Percentiles rank a stretch among this genome's conserved stretches.
Evolutionary conservation across 2,888 invertebrate genomes (phyloP).

Genomic region (Drosophila kanekoi): DNA sequence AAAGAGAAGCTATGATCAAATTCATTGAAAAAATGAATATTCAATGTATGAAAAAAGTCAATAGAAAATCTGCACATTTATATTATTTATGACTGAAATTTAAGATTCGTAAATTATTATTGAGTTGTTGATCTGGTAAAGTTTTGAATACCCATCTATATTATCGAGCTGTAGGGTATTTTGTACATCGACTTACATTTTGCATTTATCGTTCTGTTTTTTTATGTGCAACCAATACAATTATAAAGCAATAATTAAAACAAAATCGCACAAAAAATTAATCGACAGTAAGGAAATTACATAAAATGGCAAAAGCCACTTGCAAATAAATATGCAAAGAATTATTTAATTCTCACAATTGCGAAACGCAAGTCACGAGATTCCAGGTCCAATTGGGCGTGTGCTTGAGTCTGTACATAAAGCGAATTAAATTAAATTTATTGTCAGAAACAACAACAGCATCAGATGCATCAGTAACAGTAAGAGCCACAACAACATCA

Average conservation of each 20-base stretch:
- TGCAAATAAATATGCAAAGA: conserved; percentile 77
- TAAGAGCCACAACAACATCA: conserved; percentile 33
- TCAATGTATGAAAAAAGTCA: background rate
- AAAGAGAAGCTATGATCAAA: background rate
- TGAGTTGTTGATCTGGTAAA: background rate
- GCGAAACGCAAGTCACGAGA: conserved; percentile 75
- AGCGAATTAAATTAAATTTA: conserved; percentile 70
- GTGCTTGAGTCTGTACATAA: conserved; percentile 46
- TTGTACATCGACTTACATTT: background rate
- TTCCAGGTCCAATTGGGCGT: conserved; percentile 68
- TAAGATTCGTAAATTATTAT: conserved; percentile 1
- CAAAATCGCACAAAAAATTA: conserved; percentile 42
- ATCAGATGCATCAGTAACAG: conserved; percentile 49
- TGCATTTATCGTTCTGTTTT: conserved; percentile 12
- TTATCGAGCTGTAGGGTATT: conserved; percentile 2
- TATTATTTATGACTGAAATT: background rate
- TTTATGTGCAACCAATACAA: conserved; percentile 27
- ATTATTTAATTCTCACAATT: conserved; percentile 77
- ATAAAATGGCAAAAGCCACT: conserved; percentile 45
- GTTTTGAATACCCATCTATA: background rate
- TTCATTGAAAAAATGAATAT: conserved; percentile 13
- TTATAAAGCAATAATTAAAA: conserved; percentile 47
- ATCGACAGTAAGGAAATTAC: conserved; percentile 68
- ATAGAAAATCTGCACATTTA: background rate
- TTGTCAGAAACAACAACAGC: conserved; percentile 51